These are phyloP conservation scores for Nycticryphes semicollaris DNA, from an alignment of 2,113 vertebrate species.

Conservation along the genomic window DNA sequence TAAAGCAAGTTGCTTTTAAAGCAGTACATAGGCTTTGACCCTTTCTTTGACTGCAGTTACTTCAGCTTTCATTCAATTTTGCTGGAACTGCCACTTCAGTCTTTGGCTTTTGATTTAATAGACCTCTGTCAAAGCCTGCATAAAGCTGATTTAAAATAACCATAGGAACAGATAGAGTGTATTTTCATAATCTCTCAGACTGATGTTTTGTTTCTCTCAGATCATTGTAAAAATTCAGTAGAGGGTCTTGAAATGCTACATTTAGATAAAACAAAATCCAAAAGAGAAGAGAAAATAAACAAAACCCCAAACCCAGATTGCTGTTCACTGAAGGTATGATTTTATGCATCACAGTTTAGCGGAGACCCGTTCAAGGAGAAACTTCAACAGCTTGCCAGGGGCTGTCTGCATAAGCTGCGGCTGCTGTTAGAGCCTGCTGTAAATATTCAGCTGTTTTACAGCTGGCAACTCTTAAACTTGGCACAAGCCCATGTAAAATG, in stretches of 20 bases:
- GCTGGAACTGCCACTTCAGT: neutral
- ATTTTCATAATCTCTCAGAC: slow-evolving; percentile 25
- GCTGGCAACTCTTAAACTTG: slow-evolving; percentile 9
- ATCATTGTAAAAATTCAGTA: neutral
- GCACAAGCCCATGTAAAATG: neutral
- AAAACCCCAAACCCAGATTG: neutral
- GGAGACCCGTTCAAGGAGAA: slow-evolving; percentile 15
- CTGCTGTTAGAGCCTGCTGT: neutral
- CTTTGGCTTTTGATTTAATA: slow-evolving; percentile 46
- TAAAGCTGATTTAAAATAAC: slow-evolving; percentile 37
- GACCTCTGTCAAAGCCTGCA: neutral
- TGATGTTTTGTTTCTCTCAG: neutral
- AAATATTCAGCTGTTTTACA: slow-evolving; percentile 32
- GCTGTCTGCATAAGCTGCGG: neutral
- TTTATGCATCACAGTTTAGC: neutral
- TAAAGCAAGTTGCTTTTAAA: neutral
- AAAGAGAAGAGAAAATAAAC: neutral
- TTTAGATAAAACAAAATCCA: neutral
- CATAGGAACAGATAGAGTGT: slow-evolving; percentile 5
- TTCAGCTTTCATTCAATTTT: slow-evolving; percentile 6
- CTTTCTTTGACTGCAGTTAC: neutral
- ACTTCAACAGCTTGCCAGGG: slow-evolving; percentile 6
- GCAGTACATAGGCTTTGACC: neutral
- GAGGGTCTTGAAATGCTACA: neutral
- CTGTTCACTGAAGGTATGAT: neutral